These are phyloP conservation scores for Glaucopsyche alexis DNA, from an alignment of 2,888 invertebrate species.

Conservation along the genomic window DNA sequence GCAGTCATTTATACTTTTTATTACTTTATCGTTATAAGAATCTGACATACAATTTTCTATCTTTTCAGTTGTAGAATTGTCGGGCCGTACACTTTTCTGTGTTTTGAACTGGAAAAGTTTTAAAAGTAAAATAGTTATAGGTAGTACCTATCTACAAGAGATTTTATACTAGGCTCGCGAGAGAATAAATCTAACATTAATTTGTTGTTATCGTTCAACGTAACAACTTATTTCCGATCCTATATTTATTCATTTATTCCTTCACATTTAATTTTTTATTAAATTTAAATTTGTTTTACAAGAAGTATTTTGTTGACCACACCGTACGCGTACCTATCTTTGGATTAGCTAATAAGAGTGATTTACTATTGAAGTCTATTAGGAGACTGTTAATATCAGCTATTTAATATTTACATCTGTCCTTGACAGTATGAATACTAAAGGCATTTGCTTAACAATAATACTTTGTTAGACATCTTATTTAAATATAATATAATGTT, in stretches of 20 bases:
- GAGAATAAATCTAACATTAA: no score
- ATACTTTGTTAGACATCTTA: not conserved
- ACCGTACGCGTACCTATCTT: not conserved
- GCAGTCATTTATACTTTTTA: not conserved
- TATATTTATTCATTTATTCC: no score
- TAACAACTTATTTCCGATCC: no score
- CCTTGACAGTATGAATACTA: constrained; percentile 26
- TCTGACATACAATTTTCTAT: no score
- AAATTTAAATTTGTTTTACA: not conserved
- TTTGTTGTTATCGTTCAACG: no score
- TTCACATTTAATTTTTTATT: not conserved
- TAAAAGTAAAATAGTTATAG: not conserved
- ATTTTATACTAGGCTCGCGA: no score
- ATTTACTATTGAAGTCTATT: constrained; percentile 18
- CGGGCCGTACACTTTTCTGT: not conserved
- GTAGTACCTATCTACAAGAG: no score
- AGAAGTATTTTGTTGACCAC: not conserved
- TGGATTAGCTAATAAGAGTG: constrained; percentile 7
- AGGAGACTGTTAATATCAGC: constrained; percentile 19
- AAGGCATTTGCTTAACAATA: not conserved
- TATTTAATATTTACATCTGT: constrained; percentile 24
- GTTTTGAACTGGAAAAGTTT: not conserved
- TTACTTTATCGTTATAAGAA: not conserved
- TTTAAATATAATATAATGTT: not conserved
- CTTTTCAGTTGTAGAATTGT: not conserved